Percentiles rank a stretch among this genome's conserved stretches.
Evolutionary conservation across 2,797 vertebrate genomes (phyloP).

Genomic region (Meda fulgida): DNA sequence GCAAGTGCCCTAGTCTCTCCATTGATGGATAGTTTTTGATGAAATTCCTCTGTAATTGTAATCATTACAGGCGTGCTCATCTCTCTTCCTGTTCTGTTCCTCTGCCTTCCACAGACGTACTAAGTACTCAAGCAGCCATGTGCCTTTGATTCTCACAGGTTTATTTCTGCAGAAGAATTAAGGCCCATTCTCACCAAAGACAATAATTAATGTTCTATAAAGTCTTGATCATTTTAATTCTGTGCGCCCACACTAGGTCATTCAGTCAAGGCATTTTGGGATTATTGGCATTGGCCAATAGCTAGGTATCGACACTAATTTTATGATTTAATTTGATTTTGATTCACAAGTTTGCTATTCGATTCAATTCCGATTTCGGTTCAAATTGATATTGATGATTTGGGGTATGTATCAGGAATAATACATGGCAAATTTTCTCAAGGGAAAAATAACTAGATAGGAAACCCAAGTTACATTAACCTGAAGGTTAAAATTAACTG

Average conservation of each 20-base stretch:
- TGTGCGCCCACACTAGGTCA: background rate
- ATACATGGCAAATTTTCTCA: background rate
- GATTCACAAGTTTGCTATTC: background rate
- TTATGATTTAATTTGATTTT: background rate
- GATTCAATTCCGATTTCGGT: too few relatives aligned
- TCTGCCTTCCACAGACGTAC: background rate
- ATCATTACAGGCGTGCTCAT: constrained; percentile 42
- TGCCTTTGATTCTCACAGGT: background rate
- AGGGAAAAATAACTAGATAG: too few relatives aligned
- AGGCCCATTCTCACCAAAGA: background rate
- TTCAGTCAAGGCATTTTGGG: background rate
- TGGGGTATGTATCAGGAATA: background rate
- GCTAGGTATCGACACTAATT: background rate
- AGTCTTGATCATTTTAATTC: background rate
- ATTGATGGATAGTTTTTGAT: constrained; percentile 37
- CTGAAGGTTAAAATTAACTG: too few relatives aligned
- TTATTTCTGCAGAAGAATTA: constrained; percentile 9
- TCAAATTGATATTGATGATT: background rate
- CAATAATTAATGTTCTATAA: background rate
- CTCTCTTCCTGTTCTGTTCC: constrained; percentile 28
- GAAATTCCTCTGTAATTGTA: constrained; percentile 34
- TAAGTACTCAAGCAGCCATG: background rate
- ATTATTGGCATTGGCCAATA: background rate
- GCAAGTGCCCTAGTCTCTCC: background rate
- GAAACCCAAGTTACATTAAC: too few relatives aligned